Percentiles rank a stretch among this genome's conserved stretches.
Evolutionary conservation across 2,888 invertebrate species (phyloP).

Genomic region (Podabrus alpinus): DNA sequence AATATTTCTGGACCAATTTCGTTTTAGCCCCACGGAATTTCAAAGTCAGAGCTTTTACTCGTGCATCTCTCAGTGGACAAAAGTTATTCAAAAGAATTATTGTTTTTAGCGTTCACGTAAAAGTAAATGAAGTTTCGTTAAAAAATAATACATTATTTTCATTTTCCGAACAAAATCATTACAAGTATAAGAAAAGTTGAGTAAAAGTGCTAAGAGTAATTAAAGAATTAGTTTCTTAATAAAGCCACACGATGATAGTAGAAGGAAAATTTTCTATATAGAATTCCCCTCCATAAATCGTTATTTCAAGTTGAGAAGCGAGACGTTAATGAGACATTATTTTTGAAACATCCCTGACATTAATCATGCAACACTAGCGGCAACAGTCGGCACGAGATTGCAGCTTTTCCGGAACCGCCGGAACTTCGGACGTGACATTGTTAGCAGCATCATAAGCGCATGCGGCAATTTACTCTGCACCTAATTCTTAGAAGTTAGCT

Average conservation of each 20-base stretch:
- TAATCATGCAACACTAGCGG: slow-evolving; percentile 44
- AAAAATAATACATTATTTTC: not conserved
- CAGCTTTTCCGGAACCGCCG: slow-evolving; percentile 30
- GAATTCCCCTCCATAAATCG: slow-evolving; percentile 50
- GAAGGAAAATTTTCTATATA: slow-evolving; percentile 48
- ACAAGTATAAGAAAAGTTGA: not conserved
- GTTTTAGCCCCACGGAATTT: not conserved
- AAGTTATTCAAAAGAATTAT: not conserved
- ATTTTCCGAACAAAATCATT: not conserved
- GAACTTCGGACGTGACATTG: slow-evolving; percentile 33
- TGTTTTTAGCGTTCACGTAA: not conserved
- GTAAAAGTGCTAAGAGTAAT: not conserved
- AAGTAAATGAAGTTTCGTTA: not conserved
- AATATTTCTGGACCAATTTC: not conserved
- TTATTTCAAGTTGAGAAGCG: slow-evolving; percentile 41
- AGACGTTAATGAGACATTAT: slow-evolving; percentile 54
- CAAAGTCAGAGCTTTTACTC: not conserved
- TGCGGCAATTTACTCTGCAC: slow-evolving; percentile 19
- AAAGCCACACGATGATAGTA: slow-evolving; percentile 38
- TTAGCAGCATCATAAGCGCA: slow-evolving; percentile 25
- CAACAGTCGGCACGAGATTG: slow-evolving; percentile 34
- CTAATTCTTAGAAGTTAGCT: slow-evolving; percentile 18
- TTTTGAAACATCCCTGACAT: slow-evolving; percentile 50
- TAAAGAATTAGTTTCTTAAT: slow-evolving; percentile 6
- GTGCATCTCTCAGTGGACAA: not conserved